phyloP scores from a whole-genome alignment of 2,113 vertebrate genomes.

The Laterallus jamaicensis region DNA sequence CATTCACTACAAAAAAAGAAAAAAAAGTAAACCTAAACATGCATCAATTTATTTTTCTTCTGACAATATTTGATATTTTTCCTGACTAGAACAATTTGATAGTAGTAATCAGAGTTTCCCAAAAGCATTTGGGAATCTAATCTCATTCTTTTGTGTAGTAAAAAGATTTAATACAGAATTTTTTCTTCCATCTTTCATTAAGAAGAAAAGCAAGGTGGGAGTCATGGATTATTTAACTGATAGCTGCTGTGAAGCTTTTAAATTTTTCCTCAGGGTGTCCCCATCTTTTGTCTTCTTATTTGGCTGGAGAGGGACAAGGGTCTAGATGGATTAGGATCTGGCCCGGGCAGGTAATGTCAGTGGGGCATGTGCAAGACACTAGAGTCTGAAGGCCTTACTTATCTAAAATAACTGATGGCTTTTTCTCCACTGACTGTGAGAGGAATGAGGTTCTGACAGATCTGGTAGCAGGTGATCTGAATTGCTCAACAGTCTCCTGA shows the following conservation, averaged over 20 bases:
- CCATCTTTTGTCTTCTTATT: neutral
- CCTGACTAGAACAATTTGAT: neutral
- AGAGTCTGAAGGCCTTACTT: neutral
- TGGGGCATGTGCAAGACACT: neutral
- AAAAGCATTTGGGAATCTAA: neutral
- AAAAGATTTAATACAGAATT: neutral
- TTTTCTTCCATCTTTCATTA: neutral
- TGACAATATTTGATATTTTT: neutral
- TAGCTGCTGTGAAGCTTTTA: neutral
- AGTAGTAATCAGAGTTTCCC: neutral
- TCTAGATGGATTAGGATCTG: neutral
- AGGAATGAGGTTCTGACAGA: neutral
- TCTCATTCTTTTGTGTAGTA: neutral
- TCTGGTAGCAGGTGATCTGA: neutral
- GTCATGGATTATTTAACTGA: neutral
- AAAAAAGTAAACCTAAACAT: too few species aligned
- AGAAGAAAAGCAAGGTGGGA: neutral
- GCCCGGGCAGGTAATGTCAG: neutral
- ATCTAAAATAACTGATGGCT: fast-evolving
- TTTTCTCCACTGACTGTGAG: neutral
- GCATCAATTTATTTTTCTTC: neutral
- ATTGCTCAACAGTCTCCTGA: neutral
- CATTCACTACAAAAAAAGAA: neutral
- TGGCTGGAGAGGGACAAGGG: neutral
- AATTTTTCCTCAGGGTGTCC: neutral